A percentile compares a stretch with the other conserved stretches of the same genome.
phyloP scores from a whole-genome alignment of 2,888 invertebrate genomes.

The Sepiola atlantica region DNA sequence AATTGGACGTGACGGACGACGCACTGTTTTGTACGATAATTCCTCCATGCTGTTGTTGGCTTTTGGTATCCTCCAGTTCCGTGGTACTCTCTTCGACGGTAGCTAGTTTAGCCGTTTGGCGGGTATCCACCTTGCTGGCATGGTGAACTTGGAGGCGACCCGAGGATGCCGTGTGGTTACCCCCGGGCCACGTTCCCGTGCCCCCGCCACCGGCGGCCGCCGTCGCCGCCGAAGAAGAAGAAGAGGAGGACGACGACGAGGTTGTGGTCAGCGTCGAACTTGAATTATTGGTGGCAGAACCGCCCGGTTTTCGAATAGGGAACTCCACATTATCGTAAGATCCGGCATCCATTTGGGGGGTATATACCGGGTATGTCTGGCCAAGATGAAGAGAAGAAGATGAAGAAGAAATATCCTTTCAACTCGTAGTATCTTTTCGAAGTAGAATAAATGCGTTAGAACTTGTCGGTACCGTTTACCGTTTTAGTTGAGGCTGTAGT shows the following conservation, averaged over 20 bases:
- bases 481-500: not conserved
- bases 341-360: conserved; percentile 60
- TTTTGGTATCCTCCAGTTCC: conserved; percentile 52
- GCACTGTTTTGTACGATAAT: conserved; percentile 12
- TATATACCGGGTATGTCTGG: not conserved
- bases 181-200: conserved; percentile 57
- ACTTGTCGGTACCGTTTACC: not conserved
- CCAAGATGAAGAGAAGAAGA: not conserved
- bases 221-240: not conserved
- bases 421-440: not conserved
- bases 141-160: conserved; percentile 50
- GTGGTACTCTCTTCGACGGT: conserved; percentile 63
- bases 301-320: conserved; percentile 60
- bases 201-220: not conserved
- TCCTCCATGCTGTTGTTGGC: not conserved
- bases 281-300: not conserved
- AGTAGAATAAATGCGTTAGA: not conserved
- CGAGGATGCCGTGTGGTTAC: conserved; percentile 47
- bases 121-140: conserved; percentile 49
- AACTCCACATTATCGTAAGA: conserved; percentile 71
- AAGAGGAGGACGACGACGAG: not conserved
- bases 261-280: not conserved
- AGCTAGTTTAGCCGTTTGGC: conserved; percentile 57
- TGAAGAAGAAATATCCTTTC: conserved; percentile 38
- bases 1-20: not conserved